Percentiles rank a stretch among this genome's conserved stretches.
Conservation (phyloP, 2,888 invertebrate genomes). For the Strigamia crassipes region DNA sequence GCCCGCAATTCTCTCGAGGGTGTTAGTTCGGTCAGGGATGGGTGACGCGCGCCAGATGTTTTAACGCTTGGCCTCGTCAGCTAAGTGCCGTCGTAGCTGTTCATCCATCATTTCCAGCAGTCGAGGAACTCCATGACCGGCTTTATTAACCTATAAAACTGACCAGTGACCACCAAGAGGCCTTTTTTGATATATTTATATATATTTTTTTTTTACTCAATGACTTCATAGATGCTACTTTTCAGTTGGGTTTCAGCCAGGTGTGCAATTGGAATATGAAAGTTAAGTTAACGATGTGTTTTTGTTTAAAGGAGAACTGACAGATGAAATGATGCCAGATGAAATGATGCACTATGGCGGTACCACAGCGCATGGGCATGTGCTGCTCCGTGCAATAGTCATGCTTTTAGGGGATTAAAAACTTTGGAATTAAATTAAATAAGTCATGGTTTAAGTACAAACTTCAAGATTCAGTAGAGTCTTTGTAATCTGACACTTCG, state of each 20-base stretch:
- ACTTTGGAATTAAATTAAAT: no score
- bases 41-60: slow-evolving; percentile 28
- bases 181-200: background rate
- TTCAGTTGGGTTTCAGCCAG: background rate
- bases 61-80: slow-evolving; percentile 23
- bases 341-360: no score
- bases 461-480: no score
- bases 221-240: slow-evolving; percentile 17
- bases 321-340: no score
- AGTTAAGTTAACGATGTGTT: no score
- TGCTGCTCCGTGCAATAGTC: no score
- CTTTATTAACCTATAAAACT: slow-evolving; percentile 30
- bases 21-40: slow-evolving; percentile 32
- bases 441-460: no score
- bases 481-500: no score
- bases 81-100: slow-evolving; percentile 30
- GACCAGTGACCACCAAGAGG: slow-evolving; percentile 8
- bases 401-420: no score
- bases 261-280: background rate
- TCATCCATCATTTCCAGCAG: slow-evolving; percentile 34
- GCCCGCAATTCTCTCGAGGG: slow-evolving; percentile 25
- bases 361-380: no score
- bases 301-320: no score
- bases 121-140: slow-evolving; percentile 13
- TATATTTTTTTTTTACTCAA: background rate